Evolutionary conservation across 2,113 vertebrate genomes (phyloP).

Genomic region (Procavia capensis): DNA sequence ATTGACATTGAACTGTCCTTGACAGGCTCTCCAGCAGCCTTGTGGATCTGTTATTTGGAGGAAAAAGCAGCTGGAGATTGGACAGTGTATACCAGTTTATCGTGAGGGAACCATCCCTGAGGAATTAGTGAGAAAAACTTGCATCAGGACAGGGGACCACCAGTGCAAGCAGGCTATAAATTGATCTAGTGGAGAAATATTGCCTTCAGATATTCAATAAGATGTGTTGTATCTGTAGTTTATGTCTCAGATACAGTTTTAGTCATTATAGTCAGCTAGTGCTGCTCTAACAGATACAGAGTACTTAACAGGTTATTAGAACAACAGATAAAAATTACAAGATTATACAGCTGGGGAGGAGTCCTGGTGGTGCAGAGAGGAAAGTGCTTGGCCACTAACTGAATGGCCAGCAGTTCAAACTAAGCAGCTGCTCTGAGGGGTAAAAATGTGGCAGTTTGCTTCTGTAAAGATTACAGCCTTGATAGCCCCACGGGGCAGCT

Average conservation of each 20-base stretch:
- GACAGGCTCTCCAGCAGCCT: background rate
- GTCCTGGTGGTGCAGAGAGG: too few species aligned
- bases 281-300: too few species aligned
- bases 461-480: too few species aligned
- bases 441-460: too few species aligned
- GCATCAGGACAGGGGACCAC: background rate
- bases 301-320: background rate
- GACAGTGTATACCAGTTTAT: background rate
- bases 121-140: background rate
- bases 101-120: background rate
- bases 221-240: background rate
- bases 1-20: background rate
- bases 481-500: too few species aligned
- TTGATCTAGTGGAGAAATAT: background rate
- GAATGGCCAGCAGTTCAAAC: too few species aligned
- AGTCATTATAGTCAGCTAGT: too few species aligned
- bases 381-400: too few species aligned
- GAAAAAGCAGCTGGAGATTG: background rate
- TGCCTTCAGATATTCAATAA: background rate
- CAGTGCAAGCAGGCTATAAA: background rate
- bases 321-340: background rate
- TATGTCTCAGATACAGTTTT: background rate
- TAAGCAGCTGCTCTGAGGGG: too few species aligned
- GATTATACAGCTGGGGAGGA: background rate
- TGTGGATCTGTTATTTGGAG: background rate